Conservation (phyloP, 2,113 vertebrate species). For the Sus scrofa region T2T-Sscrofa CM000814.6:76187501-76188000, state of each 20-base stretch:
- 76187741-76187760: background rate
- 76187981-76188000: too few species aligned
- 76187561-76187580: background rate
- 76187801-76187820: background rate
- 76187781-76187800: background rate
- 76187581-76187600: too few species aligned
- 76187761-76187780: background rate
- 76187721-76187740: background rate
- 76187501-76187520: background rate
- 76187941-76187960: background rate
- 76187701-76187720: background rate
- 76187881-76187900: background rate
- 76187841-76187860: background rate
- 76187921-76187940: background rate
- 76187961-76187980: too few species aligned
- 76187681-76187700: background rate
- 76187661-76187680: background rate
- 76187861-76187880: background rate
- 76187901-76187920: background rate
- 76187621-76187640: background rate
- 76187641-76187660: background rate
- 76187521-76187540: background rate
- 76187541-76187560: background rate
- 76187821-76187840: background rate
- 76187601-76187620: background rate